phyloP scores from a whole-genome alignment of 1,140 invertebrate genomes.

The Pseudachorutes palmiensis region DNA sequence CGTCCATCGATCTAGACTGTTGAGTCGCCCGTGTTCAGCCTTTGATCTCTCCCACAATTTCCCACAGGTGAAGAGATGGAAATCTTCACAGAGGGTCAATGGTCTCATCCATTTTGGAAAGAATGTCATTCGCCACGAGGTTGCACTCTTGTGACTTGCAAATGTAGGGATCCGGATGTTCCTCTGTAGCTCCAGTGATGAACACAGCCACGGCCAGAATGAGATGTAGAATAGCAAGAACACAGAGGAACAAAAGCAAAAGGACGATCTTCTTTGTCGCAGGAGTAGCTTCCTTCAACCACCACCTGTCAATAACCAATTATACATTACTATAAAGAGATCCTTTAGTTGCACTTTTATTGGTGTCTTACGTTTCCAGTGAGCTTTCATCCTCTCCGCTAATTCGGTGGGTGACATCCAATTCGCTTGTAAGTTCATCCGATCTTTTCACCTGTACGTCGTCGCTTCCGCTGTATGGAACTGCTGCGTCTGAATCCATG shows the following conservation, averaged over 20 bases:
- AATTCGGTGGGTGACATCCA: no score
- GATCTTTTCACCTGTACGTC: neutral
- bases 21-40: neutral
- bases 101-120: neutral
- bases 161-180: neutral
- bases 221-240: neutral
- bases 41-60: neutral
- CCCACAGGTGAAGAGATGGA: neutral
- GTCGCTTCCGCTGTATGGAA: neutral
- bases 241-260: neutral
- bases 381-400: no score
- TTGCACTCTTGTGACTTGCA: neutral
- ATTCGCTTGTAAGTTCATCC: neutral
- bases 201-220: neutral
- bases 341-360: no score
- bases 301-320: neutral
- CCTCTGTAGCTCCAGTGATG: neutral
- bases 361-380: no score
- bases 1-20: neutral
- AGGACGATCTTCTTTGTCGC: neutral
- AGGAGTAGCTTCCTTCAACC: neutral
- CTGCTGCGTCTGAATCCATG: neutral
- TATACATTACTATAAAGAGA: no score
- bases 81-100: neutral
- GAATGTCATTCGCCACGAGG: neutral